Evolutionary conservation across 2,797 vertebrate genomes (phyloP), one percentile per base, ranked within the genome.

Genomic region (Eupleurogrammus muticus): DNA sequence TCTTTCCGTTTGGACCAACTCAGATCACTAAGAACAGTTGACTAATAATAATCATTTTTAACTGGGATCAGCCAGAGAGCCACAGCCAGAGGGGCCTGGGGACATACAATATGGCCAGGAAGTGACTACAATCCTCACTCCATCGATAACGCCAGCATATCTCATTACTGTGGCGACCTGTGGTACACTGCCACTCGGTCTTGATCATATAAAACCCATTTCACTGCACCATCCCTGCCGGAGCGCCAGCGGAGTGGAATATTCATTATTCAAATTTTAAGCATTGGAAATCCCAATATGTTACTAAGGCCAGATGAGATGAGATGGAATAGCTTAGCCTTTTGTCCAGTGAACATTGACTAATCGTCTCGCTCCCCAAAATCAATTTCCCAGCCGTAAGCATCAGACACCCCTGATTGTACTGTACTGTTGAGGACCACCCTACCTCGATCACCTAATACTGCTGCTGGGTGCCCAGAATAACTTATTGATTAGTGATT

Each of bases 181-280:
- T 46, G 73, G 84, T 86, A 80, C 85, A 76, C 83, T 83, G 86
- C 84, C 88, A 77, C 81, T 90, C 77, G 66, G 71, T 80, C 86
- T 85, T 82, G 82, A 88, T 91, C 85, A 78, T 83, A 90, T 89
- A 90, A 92, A 93, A 92, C 83, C 89, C 86, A 92, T 92, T 92
- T 92, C 69, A 46, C 77, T 17, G 13, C 19, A 57, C 84, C 42
- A 36, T 84, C 81, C 83, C 76, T 20, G 35, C 56, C 1, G 55
- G 74, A 85, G 88, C 80, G 42, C 63, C 84, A 66, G 81, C 47
- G 1, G 68, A 87, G 86, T 58, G 79, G 86, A 90, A 91, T 92
- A 92, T 93, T 93, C 92, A 92, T 93, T 92, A 93, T 93, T 93
- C 91, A 93, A 92, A 93, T 93, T 89, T 89, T 86, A 92, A 87